A percentile compares a stretch with the other conserved stretches of the same genome.
Conservation (phyloP, 2,113 vertebrate genomes). For the Corythaixoides concolor region DNA sequence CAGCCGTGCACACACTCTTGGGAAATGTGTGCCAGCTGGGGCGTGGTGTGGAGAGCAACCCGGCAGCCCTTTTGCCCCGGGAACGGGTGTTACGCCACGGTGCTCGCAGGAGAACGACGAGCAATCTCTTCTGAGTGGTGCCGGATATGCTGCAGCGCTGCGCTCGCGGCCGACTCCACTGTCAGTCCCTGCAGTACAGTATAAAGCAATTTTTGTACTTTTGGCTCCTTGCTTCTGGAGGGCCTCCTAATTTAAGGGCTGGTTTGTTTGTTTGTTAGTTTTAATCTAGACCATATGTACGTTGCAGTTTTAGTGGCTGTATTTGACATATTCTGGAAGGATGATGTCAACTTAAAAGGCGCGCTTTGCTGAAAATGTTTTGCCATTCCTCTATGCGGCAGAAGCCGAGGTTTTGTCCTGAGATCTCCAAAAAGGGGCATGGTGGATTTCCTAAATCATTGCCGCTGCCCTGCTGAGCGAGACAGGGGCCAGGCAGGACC, state of each 20-base stretch:
- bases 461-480: not conserved
- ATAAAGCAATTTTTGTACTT: not conserved
- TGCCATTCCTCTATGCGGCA: not conserved
- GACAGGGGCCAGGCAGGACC: not conserved
- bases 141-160: not conserved
- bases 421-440: not conserved
- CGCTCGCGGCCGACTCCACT: fast-evolving
- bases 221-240: conserved; percentile 22
- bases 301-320: not conserved
- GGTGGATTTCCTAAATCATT: not conserved
- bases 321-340: conserved; percentile 6
- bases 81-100: fast-evolving
- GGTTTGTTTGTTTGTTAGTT: conserved; percentile 42
- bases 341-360: not conserved
- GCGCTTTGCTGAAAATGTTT: not conserved
- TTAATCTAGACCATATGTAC: conserved; percentile 31
- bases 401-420: not conserved
- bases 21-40: not conserved
- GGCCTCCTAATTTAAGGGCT: conserved; percentile 14
- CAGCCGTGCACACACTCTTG: not conserved
- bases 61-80: not conserved
- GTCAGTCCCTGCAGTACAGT: not conserved
- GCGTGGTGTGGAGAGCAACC: not conserved
- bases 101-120: fast-evolving
- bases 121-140: not conserved